Base-by-base conservation (phyloP, 2,113 vertebrate species). In the Chionomys nivalis region DNA sequence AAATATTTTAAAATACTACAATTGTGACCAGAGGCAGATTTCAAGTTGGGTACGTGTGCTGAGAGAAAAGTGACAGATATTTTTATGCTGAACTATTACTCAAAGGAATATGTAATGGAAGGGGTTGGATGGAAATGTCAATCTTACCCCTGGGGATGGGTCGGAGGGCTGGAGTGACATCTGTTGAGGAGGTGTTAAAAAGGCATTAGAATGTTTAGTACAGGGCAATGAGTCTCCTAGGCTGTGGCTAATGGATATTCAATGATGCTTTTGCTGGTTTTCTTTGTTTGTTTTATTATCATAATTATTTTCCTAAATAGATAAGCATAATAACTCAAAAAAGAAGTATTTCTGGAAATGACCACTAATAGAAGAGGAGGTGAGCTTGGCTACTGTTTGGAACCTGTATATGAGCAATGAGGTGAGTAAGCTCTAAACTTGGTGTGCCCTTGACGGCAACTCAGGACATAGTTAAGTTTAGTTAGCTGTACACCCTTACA, bases 1-100 rank as follows among this genome's bases (percentile, higher is more conserved):
- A 95, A 85, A 96, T 94, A 75, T 96, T 96, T 96, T 93, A 88
- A 92, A 96, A 47, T 87, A 93, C 39, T 85, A 88, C 76, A 93
- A 24, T 94, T 94, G 72, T 94, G 63, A 96, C 82, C 65, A 85
- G 70, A 96, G 90, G 92, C 82, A 90, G 66, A 95, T 93, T 95
- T 95, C 47, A 78, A 94, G 68, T 83, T 91, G 82, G 36, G 68
- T 94, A 68, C 73, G 39, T 83, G 65, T 85, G 73, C 61, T 87
- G 65, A 94, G 92, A 87, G 33, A 91, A 90, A 68, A 95, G 81
- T 94, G 90, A 86, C 87, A 91, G 83, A 3, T 87, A 52, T 87
- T 66, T 83, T 83, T 82, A 94, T 77, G 33, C 11, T 63, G 7
- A 92, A 92, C 11, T 85, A 93, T 93, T 90, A 81, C 28, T 83